Base-by-base conservation (phyloP, 2,888 invertebrate species). In the Leptothorax acervorum region DNA sequence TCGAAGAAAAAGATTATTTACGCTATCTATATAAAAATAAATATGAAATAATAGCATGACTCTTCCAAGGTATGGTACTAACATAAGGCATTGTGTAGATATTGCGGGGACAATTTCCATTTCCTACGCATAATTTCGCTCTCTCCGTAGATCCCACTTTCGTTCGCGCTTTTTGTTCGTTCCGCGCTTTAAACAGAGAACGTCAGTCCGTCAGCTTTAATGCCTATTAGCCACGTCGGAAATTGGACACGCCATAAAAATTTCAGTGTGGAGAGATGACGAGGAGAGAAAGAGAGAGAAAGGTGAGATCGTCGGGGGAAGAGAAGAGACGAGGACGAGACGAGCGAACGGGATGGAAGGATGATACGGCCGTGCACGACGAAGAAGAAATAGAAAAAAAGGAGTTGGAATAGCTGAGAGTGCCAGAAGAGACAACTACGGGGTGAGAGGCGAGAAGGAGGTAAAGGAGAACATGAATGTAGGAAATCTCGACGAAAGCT, bases 221-320 rank as follows among this genome's bases (percentile, higher is more conserved):
- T 89, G 86, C 86, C 88, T 88, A 90, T 90, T 90, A 89, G 85
- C 85, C 68, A 84, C 86, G 89, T 85, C 85, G 88, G 89, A 90
- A 90, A 90, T 90, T 90, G 91, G 90, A 89, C 87, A 84, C 85
- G 87, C 85, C 90, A 86, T 89, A 89, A 90, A 90, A 90, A 88
- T 90, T 90, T 90, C 85, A 90, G 83, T 84, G 79, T 85, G 70
- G 82, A 85, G 88, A 84, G 86, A 90, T 86, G 90, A 88, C 87
- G 83, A 86, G 87, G 85, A 86, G 31, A 57, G 39, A 75, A 6
- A 75, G 15, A 55, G 48, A 51, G 42, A 60, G 23, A 66, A 12
- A 75, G 51, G 35, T 28, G 53, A 48, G 60, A 9, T 18, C 18
- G 4, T 23, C n/a, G 23, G 23, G 31, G 31, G 9, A 55, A 8